A percentile compares a stretch with the other conserved stretches of the same genome.
Conservation (phyloP, 2,113 vertebrate species). For the Danionella cerebrum region DNA sequence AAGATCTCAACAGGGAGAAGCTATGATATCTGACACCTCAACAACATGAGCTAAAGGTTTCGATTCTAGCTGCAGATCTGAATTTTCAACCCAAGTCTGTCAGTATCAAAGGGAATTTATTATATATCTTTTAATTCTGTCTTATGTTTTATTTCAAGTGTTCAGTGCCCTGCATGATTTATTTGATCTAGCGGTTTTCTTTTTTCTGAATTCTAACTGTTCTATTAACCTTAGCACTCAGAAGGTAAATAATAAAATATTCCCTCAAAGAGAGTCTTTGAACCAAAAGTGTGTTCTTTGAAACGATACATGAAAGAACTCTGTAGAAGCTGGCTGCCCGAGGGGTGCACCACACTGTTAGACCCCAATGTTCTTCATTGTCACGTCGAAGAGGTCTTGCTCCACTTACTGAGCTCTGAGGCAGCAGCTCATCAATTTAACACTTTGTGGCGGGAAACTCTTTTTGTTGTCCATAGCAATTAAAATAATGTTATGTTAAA, state of each 20-base stretch:
- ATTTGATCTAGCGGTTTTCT: neutral
- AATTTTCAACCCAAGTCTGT: neutral
- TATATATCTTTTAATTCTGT: neutral
- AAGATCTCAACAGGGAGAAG: too few species aligned
- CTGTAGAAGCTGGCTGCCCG: neutral
- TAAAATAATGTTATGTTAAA: neutral
- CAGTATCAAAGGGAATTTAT: neutral
- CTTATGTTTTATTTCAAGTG: neutral
- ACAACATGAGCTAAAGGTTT: neutral
- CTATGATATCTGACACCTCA: neutral
- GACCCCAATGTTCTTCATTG: neutral
- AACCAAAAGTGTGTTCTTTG: constrained; percentile 17
- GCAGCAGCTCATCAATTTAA: neutral
- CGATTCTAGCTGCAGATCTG: neutral
- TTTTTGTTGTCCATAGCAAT: neutral
- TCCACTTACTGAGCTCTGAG: neutral
- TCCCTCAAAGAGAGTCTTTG: neutral
- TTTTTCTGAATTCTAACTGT: neutral
- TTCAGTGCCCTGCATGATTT: neutral
- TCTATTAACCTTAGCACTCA: neutral
- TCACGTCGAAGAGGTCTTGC: neutral
- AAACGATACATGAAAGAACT: constrained; percentile 17
- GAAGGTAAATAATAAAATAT: neutral
- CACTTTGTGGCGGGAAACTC: neutral
- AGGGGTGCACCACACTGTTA: neutral